Evolutionary conservation across 1,140 invertebrate genomes (phyloP), one percentile per base, ranked within the genome.

Genomic region (Sarcophaga bullata): DNA sequence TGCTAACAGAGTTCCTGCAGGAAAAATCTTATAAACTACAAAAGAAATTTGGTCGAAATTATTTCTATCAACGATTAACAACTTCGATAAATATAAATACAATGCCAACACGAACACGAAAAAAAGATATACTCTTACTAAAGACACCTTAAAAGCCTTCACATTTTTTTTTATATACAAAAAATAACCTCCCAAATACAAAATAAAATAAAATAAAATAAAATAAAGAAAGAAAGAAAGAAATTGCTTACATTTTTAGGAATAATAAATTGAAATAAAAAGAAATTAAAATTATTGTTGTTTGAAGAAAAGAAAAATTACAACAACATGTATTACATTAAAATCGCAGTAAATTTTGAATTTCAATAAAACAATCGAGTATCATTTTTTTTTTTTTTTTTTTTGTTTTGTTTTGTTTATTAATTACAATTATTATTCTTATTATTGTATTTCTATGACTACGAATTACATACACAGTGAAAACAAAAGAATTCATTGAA

Each of bases 1-100:
- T 85, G 75, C 86, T 90, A 83, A 90, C 87, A 81, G 86, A 86
- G 84, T 90, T 90, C 84, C 86, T 90, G 85, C 85, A 85, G 82
- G 84, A 85, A 84, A 90, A 90, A 84, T 87, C 85, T 52, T 90
- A 90, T 58, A 89, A 88, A 82, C 78, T 90, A 83, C 89, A 89
- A 84, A 86, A 87, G 54, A 88, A 84, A 82, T 88, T 90, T 58
- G 89, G 86, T 25, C 82, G 86, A n/a, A 90, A 90, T 80, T 90
- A 87, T 84, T 90, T 90, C 85, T 90, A 89, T 85, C 87, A 90
- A 83, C 86, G 85, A n/a, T 83, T 87, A 73, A 86, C 87, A 82
- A 84, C 86, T 81, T 8, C 73, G 17, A 47, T n/a, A 47, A 25
- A 48, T 47, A 25, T 15, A 48, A 48, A 47, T n/a, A 78, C 75